phyloP scores from a whole-genome alignment of 2,888 invertebrate genomes.

The Epinotia demarniana region DNA sequence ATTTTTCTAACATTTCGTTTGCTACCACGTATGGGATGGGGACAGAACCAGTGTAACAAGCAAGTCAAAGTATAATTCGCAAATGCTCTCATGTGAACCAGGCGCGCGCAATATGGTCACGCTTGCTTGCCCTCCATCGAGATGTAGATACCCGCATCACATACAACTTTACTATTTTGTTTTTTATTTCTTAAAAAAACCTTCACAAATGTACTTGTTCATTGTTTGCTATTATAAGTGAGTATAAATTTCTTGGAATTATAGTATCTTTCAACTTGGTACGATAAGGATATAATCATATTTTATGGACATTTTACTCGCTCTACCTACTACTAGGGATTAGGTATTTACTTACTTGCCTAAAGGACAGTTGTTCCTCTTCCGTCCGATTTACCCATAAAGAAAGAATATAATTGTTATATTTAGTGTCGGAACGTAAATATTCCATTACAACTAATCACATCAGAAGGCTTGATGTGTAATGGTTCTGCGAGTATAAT shows the following conservation, averaged over 20 bases:
- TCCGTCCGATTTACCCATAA: background rate
- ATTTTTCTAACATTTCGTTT: background rate
- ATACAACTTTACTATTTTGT: conserved; percentile 33
- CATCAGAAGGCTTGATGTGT: conserved; percentile 3
- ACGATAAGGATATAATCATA: background rate
- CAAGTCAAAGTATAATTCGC: conserved; percentile 1
- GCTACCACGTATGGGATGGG: background rate
- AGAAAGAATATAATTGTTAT: background rate
- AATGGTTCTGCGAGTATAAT: background rate
- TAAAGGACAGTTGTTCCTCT: background rate
- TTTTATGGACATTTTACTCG: background rate
- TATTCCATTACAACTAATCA: conserved; percentile 8
- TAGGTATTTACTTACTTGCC: too few relatives aligned
- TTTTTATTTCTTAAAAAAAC: conserved; percentile 14
- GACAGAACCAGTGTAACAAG: background rate
- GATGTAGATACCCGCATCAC: conserved; percentile 29
- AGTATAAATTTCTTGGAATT: background rate
- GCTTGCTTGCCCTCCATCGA: conserved; percentile 27
- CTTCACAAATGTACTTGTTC: conserved; percentile 8
- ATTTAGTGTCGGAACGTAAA: background rate
- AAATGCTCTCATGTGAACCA: conserved; percentile 11
- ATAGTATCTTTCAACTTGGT: background rate
- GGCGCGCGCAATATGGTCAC: conserved; percentile 21
- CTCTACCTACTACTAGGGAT: too few relatives aligned
- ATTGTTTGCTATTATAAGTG: conserved; percentile 4